Evolutionary conservation across 2,797 vertebrate genomes (phyloP).

Genomic region (Danio aesculapii): DNA sequence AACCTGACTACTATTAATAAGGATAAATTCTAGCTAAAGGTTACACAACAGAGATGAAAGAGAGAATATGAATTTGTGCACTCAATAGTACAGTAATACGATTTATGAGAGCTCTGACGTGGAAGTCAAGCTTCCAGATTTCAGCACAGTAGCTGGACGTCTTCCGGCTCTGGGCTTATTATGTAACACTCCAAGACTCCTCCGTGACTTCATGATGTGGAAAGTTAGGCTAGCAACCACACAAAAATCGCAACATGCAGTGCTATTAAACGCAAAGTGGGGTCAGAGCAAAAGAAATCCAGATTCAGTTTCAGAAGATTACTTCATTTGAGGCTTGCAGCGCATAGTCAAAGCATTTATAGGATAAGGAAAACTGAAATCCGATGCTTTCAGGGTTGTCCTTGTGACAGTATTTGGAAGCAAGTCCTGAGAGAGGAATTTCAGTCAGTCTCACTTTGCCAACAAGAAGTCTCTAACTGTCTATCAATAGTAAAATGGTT

Average conservation of each 20-base stretch:
- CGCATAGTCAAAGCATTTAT: slow-evolving; percentile 14
- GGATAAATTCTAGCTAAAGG: neutral
- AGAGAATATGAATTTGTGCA: neutral
- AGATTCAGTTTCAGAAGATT: slow-evolving; percentile 12
- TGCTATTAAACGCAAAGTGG: slow-evolving; percentile 46
- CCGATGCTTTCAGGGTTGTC: slow-evolving; percentile 24
- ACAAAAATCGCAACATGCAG: slow-evolving; percentile 51
- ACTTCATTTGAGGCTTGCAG: slow-evolving; percentile 20
- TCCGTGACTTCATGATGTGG: slow-evolving; percentile 71
- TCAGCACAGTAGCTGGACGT: slow-evolving; percentile 53
- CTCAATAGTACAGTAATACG: neutral
- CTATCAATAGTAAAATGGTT: slow-evolving; percentile 27
- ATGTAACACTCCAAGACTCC: slow-evolving; percentile 64
- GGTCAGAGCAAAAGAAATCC: slow-evolving; percentile 14
- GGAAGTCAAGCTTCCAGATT: slow-evolving; percentile 44
- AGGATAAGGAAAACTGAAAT: slow-evolving; percentile 31
- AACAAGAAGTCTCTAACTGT: slow-evolving; percentile 13
- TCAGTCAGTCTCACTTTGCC: neutral
- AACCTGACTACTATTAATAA: neutral
- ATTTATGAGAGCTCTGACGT: slow-evolving; percentile 39
- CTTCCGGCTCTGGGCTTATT: slow-evolving; percentile 63
- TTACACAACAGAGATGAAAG: slow-evolving; percentile 1
- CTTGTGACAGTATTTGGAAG: slow-evolving; percentile 28
- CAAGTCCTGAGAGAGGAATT: slow-evolving; percentile 22
- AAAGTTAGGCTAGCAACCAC: slow-evolving; percentile 66